Conservation (phyloP, 2,888 invertebrate genomes). For the Pandemis heparana region DNA sequence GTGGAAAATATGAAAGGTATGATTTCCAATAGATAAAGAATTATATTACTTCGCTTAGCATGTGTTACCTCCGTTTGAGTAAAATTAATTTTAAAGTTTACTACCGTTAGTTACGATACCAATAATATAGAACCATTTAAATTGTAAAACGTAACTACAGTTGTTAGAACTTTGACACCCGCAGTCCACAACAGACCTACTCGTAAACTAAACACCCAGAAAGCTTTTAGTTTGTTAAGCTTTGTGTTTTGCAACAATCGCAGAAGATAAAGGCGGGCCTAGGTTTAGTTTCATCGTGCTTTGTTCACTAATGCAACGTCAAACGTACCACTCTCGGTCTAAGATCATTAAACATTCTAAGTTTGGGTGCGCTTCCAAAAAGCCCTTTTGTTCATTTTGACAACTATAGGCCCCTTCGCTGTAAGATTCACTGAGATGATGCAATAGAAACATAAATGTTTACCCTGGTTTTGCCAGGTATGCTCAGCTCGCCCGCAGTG, state of each 20-base stretch:
- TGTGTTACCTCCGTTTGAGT: not conserved
- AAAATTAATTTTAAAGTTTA: not conserved
- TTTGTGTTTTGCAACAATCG: conserved; percentile 75
- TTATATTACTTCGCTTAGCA: not conserved
- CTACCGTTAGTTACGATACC: not conserved
- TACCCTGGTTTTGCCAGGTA: not conserved
- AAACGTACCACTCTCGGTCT: conserved; percentile 66
- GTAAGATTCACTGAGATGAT: conserved; percentile 10
- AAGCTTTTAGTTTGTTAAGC: conserved; percentile 74
- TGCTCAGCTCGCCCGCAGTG: not conserved
- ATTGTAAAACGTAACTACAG: conserved; percentile 27
- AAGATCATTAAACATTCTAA: conserved; percentile 71
- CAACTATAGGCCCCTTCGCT: conserved; percentile 27
- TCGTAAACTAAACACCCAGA: conserved; percentile 50
- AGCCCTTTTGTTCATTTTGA: conserved; percentile 39
- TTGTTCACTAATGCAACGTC: conserved; percentile 78
- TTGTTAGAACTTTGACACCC: conserved; percentile 32
- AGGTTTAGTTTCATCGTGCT: conserved; percentile 70
- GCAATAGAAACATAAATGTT: conserved; percentile 16
- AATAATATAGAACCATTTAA: conserved; percentile 13
- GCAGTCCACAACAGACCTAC: conserved; percentile 31
- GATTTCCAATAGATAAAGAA: not conserved
- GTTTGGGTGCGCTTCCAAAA: conserved; percentile 54
- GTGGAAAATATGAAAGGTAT: not conserved
- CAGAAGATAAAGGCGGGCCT: conserved; percentile 70